phyloP scores from a whole-genome alignment of 1,140 invertebrate species.

The Atta colombica region DNA sequence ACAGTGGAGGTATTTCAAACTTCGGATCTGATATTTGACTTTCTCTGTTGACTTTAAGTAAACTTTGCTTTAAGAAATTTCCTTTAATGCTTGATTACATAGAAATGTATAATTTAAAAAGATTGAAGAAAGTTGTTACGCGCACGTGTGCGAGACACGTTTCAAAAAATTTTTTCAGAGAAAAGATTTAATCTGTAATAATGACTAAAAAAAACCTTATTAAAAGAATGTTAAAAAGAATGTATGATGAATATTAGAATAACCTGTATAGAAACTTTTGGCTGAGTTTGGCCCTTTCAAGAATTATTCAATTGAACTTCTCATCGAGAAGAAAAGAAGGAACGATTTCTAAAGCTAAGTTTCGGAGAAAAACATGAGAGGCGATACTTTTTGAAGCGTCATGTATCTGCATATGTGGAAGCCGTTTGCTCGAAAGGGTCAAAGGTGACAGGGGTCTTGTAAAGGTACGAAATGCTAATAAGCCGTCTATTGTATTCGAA shows the following conservation, averaged over 20 bases:
- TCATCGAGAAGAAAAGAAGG: constrained; percentile 2
- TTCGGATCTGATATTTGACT: constrained; percentile 27
- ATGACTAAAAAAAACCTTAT: neutral
- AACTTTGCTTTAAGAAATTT: constrained; percentile 18
- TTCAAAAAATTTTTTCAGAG: neutral
- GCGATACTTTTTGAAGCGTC: constrained; percentile 3
- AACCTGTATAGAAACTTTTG: neutral
- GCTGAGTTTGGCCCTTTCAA: constrained; percentile 1
- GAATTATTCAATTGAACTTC: constrained; percentile 17
- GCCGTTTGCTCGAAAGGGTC: constrained; percentile 66
- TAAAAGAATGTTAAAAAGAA: neutral
- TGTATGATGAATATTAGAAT: neutral
- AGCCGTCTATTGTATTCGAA: constrained; percentile 74
- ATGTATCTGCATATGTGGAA: constrained; percentile 48
- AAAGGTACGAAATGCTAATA: constrained; percentile 73
- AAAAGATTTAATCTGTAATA: neutral
- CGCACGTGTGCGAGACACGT: neutral
- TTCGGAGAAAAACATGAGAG: neutral
- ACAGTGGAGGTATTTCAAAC: constrained; percentile 8
- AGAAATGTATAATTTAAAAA: constrained; percentile 35
- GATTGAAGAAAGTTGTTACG: constrained; percentile 5
- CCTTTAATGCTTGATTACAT: constrained; percentile 1
- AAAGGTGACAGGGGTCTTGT: constrained; percentile 70
- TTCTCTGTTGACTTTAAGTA: constrained; percentile 13
- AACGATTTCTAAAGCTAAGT: constrained; percentile 33